Evolutionary conservation across 2,797 vertebrate species (phyloP), one percentile per base, ranked within the genome.

Genomic region (Lagocephalus sceleratus): DNA sequence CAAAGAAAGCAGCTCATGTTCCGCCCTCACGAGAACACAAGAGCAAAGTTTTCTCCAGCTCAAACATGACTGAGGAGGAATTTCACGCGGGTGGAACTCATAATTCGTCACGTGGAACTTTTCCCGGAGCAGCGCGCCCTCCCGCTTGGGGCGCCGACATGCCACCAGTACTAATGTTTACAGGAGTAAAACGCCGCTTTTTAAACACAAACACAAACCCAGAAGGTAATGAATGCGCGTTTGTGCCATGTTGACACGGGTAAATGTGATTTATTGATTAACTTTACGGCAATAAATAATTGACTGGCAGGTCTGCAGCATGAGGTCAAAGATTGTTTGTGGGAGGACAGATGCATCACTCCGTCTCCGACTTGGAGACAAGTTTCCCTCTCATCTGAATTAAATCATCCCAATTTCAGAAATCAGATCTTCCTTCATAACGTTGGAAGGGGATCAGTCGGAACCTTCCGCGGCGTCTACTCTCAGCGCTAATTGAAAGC

Each of bases 1-100:
- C 71, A 78, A 64, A 75, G 63, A 41, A 26, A 16, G 5, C 8
- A 1, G 62, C 51, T 78, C 44, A 14, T 51, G 59, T 73, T 71
- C 9, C 66, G 1, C 5, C 40, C 48, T 17, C 6, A 42, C 51
- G 54, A 47, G 54, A 47, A 63, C 43, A 51, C 21, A 5, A 26
- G 20, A 35, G 20, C 32, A 7, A 11, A 41, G 26, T 16, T 1
- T 16, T 16, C 20, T 23, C 29, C 22, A 42, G 23, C 14, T 35
- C 5, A 51, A 16, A 43, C 25, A 19, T 0, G n/a, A 32, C 42
- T 20, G 47, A 21, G 0, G 0, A 3, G 21, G 10, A 42, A 2
- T 17, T 20, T 40, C 14, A 15, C 9, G 0, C 17, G 3, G 5
- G 2, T 10, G 3, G 2, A 19, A 5, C 16, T 10, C 40, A 19